A percentile compares a stretch with the other conserved stretches of the same genome.
Conservation (phyloP, 2,113 vertebrate genomes). For the Sarotherodon lohbergeri region DNA sequence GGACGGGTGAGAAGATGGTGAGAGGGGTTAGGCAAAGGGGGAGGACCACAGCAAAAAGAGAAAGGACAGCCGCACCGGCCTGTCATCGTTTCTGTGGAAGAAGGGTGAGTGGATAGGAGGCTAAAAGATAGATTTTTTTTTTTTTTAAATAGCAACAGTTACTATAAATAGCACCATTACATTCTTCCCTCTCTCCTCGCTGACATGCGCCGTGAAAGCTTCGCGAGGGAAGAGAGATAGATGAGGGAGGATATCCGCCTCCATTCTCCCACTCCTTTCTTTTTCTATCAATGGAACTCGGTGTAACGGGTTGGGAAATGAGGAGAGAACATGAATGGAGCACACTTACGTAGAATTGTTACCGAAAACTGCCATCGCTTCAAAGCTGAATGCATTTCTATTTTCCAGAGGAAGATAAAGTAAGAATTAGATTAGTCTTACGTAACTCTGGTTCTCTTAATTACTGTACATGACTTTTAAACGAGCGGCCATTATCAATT, state of each 20-base stretch:
- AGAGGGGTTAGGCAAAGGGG: background rate
- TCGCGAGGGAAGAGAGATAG: background rate
- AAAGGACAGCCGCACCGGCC: background rate
- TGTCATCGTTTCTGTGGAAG: background rate
- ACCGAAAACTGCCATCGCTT: background rate
- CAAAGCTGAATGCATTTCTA: background rate
- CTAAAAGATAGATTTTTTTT: background rate
- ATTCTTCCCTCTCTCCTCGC: constrained; percentile 32
- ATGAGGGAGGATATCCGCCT: constrained; percentile 10
- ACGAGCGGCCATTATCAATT: background rate
- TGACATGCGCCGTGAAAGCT: constrained; percentile 51
- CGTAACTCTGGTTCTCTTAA: background rate
- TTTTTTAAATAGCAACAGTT: constrained; percentile 36
- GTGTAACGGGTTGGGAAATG: background rate
- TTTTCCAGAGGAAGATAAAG: background rate
- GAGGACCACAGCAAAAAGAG: background rate
- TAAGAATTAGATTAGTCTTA: background rate
- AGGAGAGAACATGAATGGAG: constrained; percentile 29
- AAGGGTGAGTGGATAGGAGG: background rate
- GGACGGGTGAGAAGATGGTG: constrained; percentile 20
- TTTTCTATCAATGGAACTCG: constrained; percentile 24
- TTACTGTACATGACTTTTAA: background rate
- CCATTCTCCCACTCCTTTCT: background rate
- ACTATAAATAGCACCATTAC: constrained; percentile 72
- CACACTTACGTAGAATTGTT: background rate